phyloP scores from a whole-genome alignment of 1,140 invertebrate genomes.

The Drosophila mauritiana region DNA sequence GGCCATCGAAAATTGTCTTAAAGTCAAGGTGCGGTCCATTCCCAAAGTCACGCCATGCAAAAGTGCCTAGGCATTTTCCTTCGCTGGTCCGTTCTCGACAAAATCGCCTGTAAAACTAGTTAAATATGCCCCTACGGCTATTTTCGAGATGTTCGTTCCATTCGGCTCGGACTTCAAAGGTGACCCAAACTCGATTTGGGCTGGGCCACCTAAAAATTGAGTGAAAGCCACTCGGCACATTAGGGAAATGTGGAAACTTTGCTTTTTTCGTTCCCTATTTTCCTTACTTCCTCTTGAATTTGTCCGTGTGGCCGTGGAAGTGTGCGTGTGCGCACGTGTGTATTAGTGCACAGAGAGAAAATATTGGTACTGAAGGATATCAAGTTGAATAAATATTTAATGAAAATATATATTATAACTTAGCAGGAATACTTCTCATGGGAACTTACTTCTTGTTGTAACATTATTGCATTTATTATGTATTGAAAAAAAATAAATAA shows the following conservation, averaged over 20 bases:
- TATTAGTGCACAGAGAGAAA: conserved; percentile 24
- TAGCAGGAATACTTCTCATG: too few relatives aligned
- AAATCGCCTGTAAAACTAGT: conserved; percentile 75
- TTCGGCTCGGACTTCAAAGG: conserved; percentile 45
- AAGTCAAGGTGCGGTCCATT: conserved; percentile 65
- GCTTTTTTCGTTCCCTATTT: conserved; percentile 43
- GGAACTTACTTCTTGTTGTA: too few relatives aligned
- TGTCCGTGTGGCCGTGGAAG: conserved; percentile 2
- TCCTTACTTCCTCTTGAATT: conserved; percentile 6
- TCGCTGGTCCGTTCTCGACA: conserved; percentile 22
- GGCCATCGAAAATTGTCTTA: conserved; percentile 53
- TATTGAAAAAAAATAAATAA: too few relatives aligned
- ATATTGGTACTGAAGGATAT: background rate
- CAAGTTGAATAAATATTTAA: background rate
- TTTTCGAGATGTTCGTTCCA: conserved; percentile 56
- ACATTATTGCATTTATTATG: too few relatives aligned
- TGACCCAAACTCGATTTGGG: conserved; percentile 22
- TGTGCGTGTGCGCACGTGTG: conserved; percentile 31
- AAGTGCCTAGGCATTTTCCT: conserved; percentile 27
- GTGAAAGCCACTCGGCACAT: conserved; percentile 58
- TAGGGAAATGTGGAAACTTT: conserved; percentile 61
- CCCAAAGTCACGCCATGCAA: conserved; percentile 37
- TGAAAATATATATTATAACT: background rate
- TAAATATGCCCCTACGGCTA: conserved; percentile 76
- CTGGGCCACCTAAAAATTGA: conserved; percentile 54